A percentile compares a stretch with the other conserved stretches of the same genome.
These are phyloP conservation scores for Benthosema pterotum DNA, from an alignment of 2,797 vertebrate species.

Conservation along the genomic window DNA sequence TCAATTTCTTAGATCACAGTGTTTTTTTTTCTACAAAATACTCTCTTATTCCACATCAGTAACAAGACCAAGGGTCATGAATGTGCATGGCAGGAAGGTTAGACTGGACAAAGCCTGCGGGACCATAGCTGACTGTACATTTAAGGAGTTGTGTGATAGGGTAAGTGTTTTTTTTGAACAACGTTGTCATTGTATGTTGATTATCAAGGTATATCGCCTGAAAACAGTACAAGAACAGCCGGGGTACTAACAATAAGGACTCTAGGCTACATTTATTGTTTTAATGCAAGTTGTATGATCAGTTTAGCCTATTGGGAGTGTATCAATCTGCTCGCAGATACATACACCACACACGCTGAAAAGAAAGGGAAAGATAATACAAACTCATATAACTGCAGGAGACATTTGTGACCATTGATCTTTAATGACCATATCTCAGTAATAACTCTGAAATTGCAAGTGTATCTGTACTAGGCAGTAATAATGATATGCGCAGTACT, in stretches of 20 bases:
- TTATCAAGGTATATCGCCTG: no score
- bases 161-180: slow-evolving; percentile 78
- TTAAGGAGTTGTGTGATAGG: slow-evolving; percentile 97
- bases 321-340: no score
- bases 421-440: neutral
- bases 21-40: slow-evolving; percentile 32
- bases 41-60: slow-evolving; percentile 81
- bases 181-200: no score
- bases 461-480: neutral
- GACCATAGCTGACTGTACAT: slow-evolving; percentile 93
- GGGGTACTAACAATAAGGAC: no score
- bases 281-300: no score
- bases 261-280: no score
- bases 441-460: neutral
- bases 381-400: neutral
- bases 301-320: no score
- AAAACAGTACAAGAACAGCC: no score
- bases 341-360: no score
- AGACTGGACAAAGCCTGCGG: slow-evolving; percentile 94
- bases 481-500: neutral
- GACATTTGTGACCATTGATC: no score
- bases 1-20: slow-evolving; percentile 12
- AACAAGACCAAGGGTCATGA: slow-evolving; percentile 93
- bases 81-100: slow-evolving; percentile 92
- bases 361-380: no score